phyloP scores from a whole-genome alignment of 2,113 vertebrate species.

The Choloepus hoffmanni region DNA sequence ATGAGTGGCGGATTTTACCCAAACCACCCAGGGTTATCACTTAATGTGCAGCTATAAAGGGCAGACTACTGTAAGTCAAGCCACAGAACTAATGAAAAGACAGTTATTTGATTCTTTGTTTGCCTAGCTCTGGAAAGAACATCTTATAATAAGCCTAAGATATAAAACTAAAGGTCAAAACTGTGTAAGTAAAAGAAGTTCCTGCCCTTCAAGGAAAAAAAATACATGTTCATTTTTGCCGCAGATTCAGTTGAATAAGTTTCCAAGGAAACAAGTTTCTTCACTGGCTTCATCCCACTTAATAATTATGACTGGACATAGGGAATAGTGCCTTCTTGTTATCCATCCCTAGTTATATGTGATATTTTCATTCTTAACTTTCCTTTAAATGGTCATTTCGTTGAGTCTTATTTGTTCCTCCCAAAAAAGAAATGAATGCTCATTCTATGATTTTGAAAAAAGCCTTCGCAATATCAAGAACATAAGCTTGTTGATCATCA shows the following conservation, averaged over 20 bases:
- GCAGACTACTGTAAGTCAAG: conserved; percentile 33
- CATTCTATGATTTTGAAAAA: neutral
- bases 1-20: neutral
- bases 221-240: conserved; percentile 76
- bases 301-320: conserved; percentile 55
- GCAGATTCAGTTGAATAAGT: conserved; percentile 77
- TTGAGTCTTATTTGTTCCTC: neutral
- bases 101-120: conserved; percentile 37
- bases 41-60: neutral
- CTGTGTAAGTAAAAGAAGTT: conserved; percentile 68
- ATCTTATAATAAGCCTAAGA: conserved; percentile 73
- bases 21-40: neutral
- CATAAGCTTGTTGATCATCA: neutral
- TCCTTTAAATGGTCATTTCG: neutral
- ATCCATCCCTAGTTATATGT: neutral
- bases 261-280: conserved; percentile 85
- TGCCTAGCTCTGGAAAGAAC: conserved; percentile 54
- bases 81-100: conserved; percentile 75
- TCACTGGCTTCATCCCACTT: conserved; percentile 63
- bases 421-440: neutral
- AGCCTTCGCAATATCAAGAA: neutral
- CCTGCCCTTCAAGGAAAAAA: conserved; percentile 65
- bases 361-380: conserved; percentile 23
- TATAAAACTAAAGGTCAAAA: conserved; percentile 75
- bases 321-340: conserved; percentile 25